Conservation (phyloP, 37 sponge, comb jelly and placozoan genomes). For the Agelas oroides region DNA sequence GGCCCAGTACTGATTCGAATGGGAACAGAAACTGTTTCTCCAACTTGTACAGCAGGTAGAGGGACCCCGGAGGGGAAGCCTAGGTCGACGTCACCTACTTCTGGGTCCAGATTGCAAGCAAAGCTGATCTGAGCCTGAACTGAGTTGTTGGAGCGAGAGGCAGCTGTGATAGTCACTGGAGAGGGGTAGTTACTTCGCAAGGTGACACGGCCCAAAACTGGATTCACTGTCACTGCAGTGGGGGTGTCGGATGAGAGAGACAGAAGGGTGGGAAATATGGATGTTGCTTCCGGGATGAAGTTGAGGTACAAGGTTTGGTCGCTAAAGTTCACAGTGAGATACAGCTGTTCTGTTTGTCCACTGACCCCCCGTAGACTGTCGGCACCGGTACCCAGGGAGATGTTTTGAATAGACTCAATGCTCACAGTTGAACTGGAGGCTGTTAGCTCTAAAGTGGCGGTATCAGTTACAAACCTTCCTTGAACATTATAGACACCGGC, state of each 20-base stretch:
- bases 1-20: conserved; percentile 72
- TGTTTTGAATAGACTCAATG: conserved; percentile 18
- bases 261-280: conserved; percentile 41
- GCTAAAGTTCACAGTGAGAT: conserved; percentile 37
- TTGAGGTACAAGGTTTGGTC: conserved; percentile 42
- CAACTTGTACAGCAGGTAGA: conserved; percentile 38
- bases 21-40: conserved; percentile 53
- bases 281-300: conserved; percentile 21
- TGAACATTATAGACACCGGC: conserved; percentile 18
- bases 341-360: conserved; percentile 16
- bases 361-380: conserved; percentile 53
- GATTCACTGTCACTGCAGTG: conserved; percentile 25
- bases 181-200: conserved; percentile 53
- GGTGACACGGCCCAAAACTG: conserved; percentile 36
- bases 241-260: conserved; percentile 39
- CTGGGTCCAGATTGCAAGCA: conserved; percentile 77
- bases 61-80: conserved; percentile 70
- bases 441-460: conserved; percentile 11
- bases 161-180: conserved; percentile 44
- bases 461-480: conserved; percentile 53
- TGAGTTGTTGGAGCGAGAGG: background rate
- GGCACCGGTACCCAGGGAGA: conserved; percentile 1
- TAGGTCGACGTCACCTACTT: conserved; percentile 81
- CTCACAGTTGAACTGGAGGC: conserved; percentile 26
- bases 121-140: conserved; percentile 23